Evolutionary conservation across 2,797 vertebrate species (phyloP).

Genomic region (Crenichthys baileyi): DNA sequence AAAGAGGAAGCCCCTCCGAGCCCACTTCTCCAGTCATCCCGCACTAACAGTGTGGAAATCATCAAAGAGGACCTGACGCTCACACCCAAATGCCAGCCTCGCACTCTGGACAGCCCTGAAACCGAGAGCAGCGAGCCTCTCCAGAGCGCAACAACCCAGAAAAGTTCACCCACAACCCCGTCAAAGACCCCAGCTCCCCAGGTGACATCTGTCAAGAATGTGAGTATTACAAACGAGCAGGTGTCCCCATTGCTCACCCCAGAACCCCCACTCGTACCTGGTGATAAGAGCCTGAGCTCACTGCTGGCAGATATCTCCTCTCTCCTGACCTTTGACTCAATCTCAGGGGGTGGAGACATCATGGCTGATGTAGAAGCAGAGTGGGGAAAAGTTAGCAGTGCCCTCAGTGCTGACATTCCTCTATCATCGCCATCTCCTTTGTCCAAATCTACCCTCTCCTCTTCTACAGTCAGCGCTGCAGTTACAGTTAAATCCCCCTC

Average conservation of each 20-base stretch:
- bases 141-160: conserved; percentile 45
- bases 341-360: conserved; percentile 94
- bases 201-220: conserved; percentile 27
- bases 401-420: conserved; percentile 60
- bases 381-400: conserved; percentile 82
- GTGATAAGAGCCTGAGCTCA: conserved; percentile 87
- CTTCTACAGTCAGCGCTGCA: conserved; percentile 43
- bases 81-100: conserved; percentile 76
- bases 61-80: conserved; percentile 83
- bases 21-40: conserved; percentile 82
- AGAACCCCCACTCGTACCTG: conserved; percentile 84
- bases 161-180: conserved; percentile 56
- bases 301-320: conserved; percentile 98
- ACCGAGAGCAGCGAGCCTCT: conserved; percentile 34
- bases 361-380: conserved; percentile 94
- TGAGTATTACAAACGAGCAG: conserved; percentile 55
- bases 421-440: conserved; percentile 46
- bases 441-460: conserved; percentile 59
- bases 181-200: conserved; percentile 39
- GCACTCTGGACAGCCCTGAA: conserved; percentile 66
- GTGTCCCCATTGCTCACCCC: conserved; percentile 76
- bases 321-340: conserved; percentile 97
- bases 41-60: conserved; percentile 84
- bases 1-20: conserved; percentile 80
- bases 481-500: conserved; percentile 44